phyloP scores from a whole-genome alignment of 1,140 invertebrate species.

The Schlechtendalia chinensis region DNA sequence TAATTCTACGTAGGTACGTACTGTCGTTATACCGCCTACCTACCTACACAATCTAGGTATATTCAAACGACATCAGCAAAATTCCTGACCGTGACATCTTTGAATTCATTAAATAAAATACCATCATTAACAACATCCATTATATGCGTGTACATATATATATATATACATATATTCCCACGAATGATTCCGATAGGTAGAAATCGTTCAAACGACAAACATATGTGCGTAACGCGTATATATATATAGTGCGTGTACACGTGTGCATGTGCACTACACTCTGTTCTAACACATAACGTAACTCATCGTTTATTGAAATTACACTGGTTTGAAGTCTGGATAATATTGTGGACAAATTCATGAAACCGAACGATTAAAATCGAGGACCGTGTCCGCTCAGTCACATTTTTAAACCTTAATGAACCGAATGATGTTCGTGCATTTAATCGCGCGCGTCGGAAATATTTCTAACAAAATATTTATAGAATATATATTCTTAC shows the following conservation, averaged over 20 bases:
- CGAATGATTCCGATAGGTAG: background rate
- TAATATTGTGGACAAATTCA: background rate
- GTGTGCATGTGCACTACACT: background rate
- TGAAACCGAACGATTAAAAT: background rate
- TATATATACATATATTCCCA: background rate
- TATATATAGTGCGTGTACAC: background rate
- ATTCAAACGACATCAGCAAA: background rate
- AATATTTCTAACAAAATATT: background rate
- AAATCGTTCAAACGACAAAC: slow-evolving; percentile 8
- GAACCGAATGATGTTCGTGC: background rate
- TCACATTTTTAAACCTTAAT: background rate
- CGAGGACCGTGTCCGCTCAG: too few species aligned
- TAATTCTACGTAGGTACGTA: background rate
- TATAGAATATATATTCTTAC: background rate
- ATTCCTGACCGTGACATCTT: slow-evolving; percentile 18
- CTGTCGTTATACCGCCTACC: too few species aligned
- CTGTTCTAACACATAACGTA: background rate
- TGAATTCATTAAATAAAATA: slow-evolving; percentile 31
- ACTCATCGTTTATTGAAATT: background rate
- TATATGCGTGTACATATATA: too few species aligned
- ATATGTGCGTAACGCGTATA: background rate
- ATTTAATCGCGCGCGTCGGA: background rate
- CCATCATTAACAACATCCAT: slow-evolving; percentile 11
- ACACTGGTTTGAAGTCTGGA: background rate
- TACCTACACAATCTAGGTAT: background rate